Percentiles rank a stretch among this genome's conserved stretches.
These are phyloP conservation scores for Scaeva pyrastri DNA, from an alignment of 2,888 invertebrate genomes.

Conservation along the genomic window DNA sequence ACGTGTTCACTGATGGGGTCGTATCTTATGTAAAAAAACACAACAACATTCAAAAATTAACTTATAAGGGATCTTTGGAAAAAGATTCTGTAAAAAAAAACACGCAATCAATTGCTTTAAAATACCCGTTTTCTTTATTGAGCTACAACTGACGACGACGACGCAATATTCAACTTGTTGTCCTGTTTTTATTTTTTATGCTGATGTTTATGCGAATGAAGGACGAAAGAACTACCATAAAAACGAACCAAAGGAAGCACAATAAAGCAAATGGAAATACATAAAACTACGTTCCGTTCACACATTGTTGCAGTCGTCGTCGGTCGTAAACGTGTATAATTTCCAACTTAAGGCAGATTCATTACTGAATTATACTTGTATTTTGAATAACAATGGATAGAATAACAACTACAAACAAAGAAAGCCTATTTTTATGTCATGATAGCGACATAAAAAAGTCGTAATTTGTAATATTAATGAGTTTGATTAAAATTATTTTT, in stretches of 20 bases:
- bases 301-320: neutral
- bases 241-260: neutral
- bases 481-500: too few relatives aligned
- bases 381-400: neutral
- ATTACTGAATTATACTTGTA: neutral
- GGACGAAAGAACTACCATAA: neutral
- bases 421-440: neutral
- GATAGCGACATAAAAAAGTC: neutral
- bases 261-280: neutral
- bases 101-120: slow-evolving; percentile 4
- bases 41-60: slow-evolving; percentile 1
- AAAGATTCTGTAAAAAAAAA: neutral
- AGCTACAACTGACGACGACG: too few relatives aligned
- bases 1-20: neutral
- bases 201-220: neutral
- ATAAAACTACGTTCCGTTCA: neutral
- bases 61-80: neutral
- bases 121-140: neutral
- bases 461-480: too few relatives aligned
- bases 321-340: neutral
- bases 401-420: neutral
- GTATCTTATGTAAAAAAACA: neutral
- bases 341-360: neutral
- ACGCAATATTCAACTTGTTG: neutral
- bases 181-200: neutral